Evolutionary conservation across 2,113 vertebrate genomes (phyloP), one percentile per base, ranked within the genome.

Genomic region (Ascaphus truei): DNA sequence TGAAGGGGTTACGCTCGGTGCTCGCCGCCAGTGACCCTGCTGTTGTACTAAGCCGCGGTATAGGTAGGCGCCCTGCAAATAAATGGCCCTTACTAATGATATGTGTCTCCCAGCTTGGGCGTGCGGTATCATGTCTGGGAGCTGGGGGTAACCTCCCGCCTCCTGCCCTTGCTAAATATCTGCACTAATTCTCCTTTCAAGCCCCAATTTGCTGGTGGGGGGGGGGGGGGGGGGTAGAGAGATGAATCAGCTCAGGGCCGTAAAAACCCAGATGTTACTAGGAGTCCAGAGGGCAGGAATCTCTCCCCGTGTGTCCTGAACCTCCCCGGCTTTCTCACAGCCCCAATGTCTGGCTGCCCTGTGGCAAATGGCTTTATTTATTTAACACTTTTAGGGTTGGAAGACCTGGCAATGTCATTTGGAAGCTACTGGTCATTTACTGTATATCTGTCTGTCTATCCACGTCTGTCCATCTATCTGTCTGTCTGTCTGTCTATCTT

Each of bases 241-340:
- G 62, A 65, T 65, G 62, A 65, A 65, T 37, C 47, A 23, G 23
- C 16, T 36, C 31, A 39, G 48, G 16, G 16, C 62, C 62, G 53
- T 65, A 65, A 65, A 65, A 65, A 22, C 30, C 26, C 62, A 65
- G 62, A 65, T 65, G 62, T 65, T 52, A 26, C 33, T 9, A 41
- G 37, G 37, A 9, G 13, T 15, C 37, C 37, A n/a, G n/a, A n/a
- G n/a, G n/a, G n/a, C n/a, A n/a, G n/a, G n/a, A n/a, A n/a, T n/a
- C n/a, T n/a, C n/a, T n/a, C n/a, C n/a, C n/a, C n/a, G n/a, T n/a
- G 11, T 41, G 37, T 15, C 37, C 37, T 47, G 37, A 20, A 37
- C 12, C 29, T 30, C 41, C 41, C 41, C 11, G n/a, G 37, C 29
- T 15, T n/a, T 23, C 13, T 25, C 56, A 20, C 59, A 33, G 27